Conservation (phyloP, 2,113 vertebrate species). For the Rynchops niger region DNA sequence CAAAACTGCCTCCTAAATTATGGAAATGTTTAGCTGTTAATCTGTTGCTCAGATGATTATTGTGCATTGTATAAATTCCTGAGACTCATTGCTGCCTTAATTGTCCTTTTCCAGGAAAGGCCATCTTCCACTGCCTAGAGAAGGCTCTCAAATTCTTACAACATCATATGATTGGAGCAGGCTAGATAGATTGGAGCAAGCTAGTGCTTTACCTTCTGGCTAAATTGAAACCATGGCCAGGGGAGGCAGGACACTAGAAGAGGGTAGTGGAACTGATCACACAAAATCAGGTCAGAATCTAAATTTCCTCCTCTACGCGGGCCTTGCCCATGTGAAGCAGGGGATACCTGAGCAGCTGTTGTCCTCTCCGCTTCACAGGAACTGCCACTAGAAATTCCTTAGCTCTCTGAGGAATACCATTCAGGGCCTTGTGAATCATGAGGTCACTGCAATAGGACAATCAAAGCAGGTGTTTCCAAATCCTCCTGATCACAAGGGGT, state of each 20-base stretch:
- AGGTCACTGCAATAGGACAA: not conserved
- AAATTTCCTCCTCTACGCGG: not conserved
- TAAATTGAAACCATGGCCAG: not conserved
- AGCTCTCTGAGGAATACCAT: not conserved
- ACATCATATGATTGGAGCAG: not conserved
- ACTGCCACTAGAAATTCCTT: not conserved
- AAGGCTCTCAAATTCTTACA: not conserved
- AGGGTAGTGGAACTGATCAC: not conserved
- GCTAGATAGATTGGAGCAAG: not conserved
- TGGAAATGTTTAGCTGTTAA: not conserved
- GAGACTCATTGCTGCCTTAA: not conserved
- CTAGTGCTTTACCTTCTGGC: not conserved
- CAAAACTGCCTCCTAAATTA: not conserved
- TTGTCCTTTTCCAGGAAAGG: not conserved
- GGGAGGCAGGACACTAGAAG: not conserved
- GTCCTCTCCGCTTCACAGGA: not conserved
- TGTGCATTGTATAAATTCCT: not conserved
- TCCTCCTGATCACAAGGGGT: not conserved
- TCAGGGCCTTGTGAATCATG: not conserved
- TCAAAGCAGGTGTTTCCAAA: not conserved
- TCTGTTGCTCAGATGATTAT: not conserved
- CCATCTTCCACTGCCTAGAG: not conserved
- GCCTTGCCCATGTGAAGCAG: not conserved
- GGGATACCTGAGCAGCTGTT: not conserved
- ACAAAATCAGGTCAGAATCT: not conserved